Percentiles rank a stretch among this genome's conserved stretches.
Evolutionary conservation across 2,888 invertebrate genomes (phyloP).

Genomic region (Andricus quercusramuli): DNA sequence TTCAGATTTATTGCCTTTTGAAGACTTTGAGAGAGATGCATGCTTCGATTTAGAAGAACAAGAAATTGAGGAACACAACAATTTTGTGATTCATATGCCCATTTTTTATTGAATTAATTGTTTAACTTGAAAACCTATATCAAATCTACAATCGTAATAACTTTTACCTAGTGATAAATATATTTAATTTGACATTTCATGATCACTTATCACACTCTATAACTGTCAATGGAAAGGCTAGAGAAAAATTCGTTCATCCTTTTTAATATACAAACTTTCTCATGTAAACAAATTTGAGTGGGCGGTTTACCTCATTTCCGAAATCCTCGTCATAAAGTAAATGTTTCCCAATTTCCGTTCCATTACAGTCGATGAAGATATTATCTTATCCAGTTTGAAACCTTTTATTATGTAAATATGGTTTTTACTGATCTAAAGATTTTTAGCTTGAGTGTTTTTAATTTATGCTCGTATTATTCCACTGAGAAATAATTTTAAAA

Average conservation of each 20-base stretch:
- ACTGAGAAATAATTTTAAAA: no score
- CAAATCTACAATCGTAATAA: no score
- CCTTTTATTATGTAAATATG: not conserved
- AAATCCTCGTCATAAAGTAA: not conserved
- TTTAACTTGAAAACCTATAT: not conserved
- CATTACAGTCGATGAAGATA: not conserved
- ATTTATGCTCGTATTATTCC: no score
- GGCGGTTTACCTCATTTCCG: not conserved
- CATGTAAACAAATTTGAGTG: not conserved
- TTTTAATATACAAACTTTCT: not conserved
- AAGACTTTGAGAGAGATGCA: not conserved
- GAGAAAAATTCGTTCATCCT: not conserved
- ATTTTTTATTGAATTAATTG: not conserved
- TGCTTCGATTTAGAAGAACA: not conserved
- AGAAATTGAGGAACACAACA: not conserved
- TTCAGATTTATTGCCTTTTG: not conserved
- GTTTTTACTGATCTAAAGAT: no score
- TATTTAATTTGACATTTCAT: no score
- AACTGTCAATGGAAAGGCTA: not conserved
- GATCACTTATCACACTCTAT: not conserved
- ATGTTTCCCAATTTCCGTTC: constrained; percentile 2
- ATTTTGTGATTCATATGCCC: not conserved
- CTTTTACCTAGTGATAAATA: no score
- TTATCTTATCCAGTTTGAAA: not conserved
- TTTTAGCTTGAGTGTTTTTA: no score